phyloP scores from a whole-genome alignment of 1,140 invertebrate species.

The Campodea augens region DNA sequence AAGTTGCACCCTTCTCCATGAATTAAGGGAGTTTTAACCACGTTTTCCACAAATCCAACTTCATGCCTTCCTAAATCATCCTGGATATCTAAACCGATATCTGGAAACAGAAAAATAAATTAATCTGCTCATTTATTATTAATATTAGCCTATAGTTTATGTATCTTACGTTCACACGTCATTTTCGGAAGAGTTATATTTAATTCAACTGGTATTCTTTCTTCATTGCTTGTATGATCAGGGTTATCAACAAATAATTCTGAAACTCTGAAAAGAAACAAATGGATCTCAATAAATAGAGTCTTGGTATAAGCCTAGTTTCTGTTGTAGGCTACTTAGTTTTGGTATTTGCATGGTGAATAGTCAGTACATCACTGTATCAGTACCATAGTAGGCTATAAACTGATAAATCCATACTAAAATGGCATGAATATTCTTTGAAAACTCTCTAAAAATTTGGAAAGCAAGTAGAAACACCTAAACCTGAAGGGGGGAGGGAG shows the following conservation, averaged over 20 bases:
- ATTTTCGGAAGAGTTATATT: constrained; percentile 31
- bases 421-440: too few relatives aligned
- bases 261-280: constrained; percentile 26
- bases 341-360: too few relatives aligned
- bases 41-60: constrained; percentile 39
- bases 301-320: too few relatives aligned
- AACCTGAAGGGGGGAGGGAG: too few relatives aligned
- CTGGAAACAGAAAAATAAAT: constrained; percentile 18
- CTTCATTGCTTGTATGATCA: constrained; percentile 23
- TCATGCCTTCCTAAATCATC: constrained; percentile 43
- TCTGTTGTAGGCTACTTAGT: too few relatives aligned
- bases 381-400: too few relatives aligned
- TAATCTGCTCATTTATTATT: constrained; percentile 1
- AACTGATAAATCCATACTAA: too few relatives aligned
- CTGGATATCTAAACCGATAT: constrained; percentile 38
- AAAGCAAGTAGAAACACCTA: too few relatives aligned
- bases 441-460: too few relatives aligned
- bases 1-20: constrained; percentile 31
- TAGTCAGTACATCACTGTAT: too few relatives aligned
- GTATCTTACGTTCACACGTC: constrained; percentile 30
- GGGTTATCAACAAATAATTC: constrained; percentile 38
- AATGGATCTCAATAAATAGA: too few relatives aligned
- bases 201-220: constrained; percentile 32
- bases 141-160: constrained; percentile 3
- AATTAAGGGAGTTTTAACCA: constrained; percentile 27